Percentiles rank a stretch among this genome's conserved stretches.
Evolutionary conservation across 1,140 invertebrate genomes (phyloP).

Genomic region (Eueides isabella): DNA sequence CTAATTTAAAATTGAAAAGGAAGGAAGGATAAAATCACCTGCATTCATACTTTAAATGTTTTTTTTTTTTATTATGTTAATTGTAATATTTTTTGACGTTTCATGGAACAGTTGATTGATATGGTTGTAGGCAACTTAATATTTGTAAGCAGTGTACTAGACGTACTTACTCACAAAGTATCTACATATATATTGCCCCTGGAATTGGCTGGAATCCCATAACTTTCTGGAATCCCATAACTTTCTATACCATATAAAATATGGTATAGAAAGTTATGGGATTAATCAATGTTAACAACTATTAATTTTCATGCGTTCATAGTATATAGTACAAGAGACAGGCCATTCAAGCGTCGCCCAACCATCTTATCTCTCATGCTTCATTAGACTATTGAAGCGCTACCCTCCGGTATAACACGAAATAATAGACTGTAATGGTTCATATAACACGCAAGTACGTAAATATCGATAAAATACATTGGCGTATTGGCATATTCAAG

Average conservation of each 20-base stretch:
- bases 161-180: no score
- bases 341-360: slow-evolving; percentile 14
- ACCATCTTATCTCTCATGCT: slow-evolving; percentile 27
- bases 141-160: no score
- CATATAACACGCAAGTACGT: background rate
- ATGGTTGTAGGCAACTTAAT: no score
- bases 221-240: no score
- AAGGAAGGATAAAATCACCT: background rate
- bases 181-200: no score
- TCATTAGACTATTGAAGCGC: slow-evolving; percentile 30
- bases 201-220: no score
- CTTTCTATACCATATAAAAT: background rate
- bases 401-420: slow-evolving; percentile 24
- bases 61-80: background rate
- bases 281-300: background rate
- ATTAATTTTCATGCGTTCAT: background rate
- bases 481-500: no score
- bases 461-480: no score
- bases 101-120: background rate
- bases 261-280: no score
- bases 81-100: background rate
- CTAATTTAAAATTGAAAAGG: slow-evolving; percentile 10
- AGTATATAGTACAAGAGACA: slow-evolving; percentile 17
- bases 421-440: background rate
- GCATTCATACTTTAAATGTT: background rate